A percentile compares a stretch with the other conserved stretches of the same genome.
Evolutionary conservation across 2,797 vertebrate species (phyloP).

Genomic region (Sebastes umbrosus): DNA sequence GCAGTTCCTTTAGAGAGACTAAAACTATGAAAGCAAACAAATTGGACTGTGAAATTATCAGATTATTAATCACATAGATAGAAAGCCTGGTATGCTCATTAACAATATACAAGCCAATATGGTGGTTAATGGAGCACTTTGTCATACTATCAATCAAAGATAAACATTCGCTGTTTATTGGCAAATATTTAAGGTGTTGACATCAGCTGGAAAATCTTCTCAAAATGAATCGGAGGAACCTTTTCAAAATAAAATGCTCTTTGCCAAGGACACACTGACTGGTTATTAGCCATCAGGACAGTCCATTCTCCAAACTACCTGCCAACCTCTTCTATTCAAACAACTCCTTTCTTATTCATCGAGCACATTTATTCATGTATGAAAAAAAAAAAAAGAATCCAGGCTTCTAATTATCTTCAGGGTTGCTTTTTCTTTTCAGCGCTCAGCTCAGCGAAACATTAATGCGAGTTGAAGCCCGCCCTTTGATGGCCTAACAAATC

Average conservation of each 20-base stretch:
- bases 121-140: not conserved
- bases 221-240: not conserved
- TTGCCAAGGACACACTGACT: not conserved
- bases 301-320: not conserved
- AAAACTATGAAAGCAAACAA: not conserved
- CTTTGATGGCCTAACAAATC: conserved; percentile 42
- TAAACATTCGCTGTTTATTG: not conserved
- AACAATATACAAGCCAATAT: not conserved
- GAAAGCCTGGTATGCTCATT: not conserved
- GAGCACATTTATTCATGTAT: conserved; percentile 6
- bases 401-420: conserved; percentile 18
- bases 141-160: not conserved
- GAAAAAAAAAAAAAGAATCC: not conserved
- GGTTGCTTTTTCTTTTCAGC: not conserved
- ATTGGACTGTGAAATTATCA: not conserved
- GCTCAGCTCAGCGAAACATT: conserved; percentile 4
- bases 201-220: not conserved
- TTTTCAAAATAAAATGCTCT: not conserved
- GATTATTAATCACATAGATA: not conserved
- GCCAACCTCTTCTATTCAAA: not conserved
- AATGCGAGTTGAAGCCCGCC: conserved; percentile 31
- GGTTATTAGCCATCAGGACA: not conserved
- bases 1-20: not conserved
- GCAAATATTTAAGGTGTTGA: not conserved
- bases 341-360: not conserved